phyloP scores from a whole-genome alignment of 2,797 vertebrate genomes.

The Tenualosa ilisha region DNA sequence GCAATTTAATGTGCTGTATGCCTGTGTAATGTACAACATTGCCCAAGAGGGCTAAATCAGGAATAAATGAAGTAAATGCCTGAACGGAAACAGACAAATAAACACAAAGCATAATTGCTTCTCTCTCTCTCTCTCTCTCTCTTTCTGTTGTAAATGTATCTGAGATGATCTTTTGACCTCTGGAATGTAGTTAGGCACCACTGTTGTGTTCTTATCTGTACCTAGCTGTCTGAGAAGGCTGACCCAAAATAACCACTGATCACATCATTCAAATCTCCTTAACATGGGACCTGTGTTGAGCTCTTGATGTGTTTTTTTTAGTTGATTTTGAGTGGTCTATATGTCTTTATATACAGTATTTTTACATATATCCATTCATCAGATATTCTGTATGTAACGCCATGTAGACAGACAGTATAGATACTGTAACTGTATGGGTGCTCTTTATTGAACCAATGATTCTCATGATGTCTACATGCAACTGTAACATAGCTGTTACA shows the following conservation, averaged over 20 bases:
- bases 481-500: too few relatives aligned
- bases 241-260: slow-evolving; percentile 6
- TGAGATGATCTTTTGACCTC: slow-evolving; percentile 20
- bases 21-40: too few relatives aligned
- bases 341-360: neutral
- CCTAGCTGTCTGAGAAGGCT: neutral
- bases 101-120: neutral
- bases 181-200: slow-evolving; percentile 22
- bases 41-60: too few relatives aligned
- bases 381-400: neutral
- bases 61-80: too few relatives aligned
- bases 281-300: neutral
- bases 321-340: neutral
- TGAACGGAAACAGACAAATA: too few relatives aligned
- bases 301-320: neutral
- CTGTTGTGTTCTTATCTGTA: neutral
- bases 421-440: too few relatives aligned
- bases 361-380: neutral
- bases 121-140: neutral
- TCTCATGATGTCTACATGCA: too few relatives aligned
- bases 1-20: neutral
- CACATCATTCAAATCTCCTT: neutral
- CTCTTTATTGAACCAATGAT: too few relatives aligned
- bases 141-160: neutral
- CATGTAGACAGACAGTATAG: neutral